Evolutionary conservation across 2,888 invertebrate genomes (phyloP).

Genomic region (Folsomia candida): DNA sequence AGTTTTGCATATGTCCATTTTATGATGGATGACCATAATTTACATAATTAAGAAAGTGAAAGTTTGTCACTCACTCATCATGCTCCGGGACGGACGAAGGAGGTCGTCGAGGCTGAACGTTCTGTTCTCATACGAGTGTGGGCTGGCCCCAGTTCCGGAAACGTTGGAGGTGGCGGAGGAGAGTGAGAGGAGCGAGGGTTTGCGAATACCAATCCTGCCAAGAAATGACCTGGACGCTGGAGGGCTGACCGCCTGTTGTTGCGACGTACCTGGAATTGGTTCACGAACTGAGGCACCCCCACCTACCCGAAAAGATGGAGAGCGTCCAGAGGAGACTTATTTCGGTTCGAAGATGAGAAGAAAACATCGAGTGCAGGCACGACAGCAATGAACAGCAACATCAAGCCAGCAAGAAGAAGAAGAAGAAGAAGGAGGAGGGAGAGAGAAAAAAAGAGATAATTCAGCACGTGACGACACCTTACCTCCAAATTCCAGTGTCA

Average conservation of each 20-base stretch:
- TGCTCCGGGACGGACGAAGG: constrained; percentile 63
- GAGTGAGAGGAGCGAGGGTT: constrained; percentile 80
- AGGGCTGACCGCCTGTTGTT: constrained; percentile 52
- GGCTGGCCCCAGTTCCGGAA: constrained; percentile 60
- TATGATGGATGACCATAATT: too few relatives aligned
- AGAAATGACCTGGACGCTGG: constrained; percentile 69
- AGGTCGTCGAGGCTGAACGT: constrained; percentile 86
- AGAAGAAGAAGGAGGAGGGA: neutral
- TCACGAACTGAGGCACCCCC: constrained; percentile 42
- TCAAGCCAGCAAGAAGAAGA: neutral
- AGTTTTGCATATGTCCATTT: too few relatives aligned
- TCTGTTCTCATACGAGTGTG: constrained; percentile 57
- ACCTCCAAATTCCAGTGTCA: neutral
- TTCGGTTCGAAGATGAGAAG: constrained; percentile 15
- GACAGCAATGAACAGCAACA: neutral
- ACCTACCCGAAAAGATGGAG: constrained; percentile 50
- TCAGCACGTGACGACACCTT: too few relatives aligned
- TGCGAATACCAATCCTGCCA: constrained; percentile 81
- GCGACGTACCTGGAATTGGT: constrained; percentile 45
- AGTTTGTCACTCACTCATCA: constrained; percentile 49
- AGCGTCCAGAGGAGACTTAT: constrained; percentile 40
- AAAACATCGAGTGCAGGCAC: constrained; percentile 3
- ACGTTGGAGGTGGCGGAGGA: constrained; percentile 55
- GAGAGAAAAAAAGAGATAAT: neutral
- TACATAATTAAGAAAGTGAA: too few relatives aligned